Conservation (phyloP, 2,888 invertebrate genomes). For the Agonopterix arenella region DNA sequence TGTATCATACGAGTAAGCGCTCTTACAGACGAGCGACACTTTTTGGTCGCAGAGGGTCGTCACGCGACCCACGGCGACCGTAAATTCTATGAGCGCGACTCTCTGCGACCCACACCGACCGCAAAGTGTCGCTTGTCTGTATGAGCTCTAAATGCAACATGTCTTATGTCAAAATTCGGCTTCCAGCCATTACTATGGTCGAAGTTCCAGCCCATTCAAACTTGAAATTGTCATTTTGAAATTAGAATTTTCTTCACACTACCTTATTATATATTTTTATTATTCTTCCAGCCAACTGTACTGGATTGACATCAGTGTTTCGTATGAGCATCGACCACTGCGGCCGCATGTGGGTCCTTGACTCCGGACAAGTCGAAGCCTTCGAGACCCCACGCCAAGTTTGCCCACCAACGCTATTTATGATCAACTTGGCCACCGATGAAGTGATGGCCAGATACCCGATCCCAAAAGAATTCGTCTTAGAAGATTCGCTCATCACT, state of each 20-base stretch:
- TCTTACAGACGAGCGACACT: too few relatives aligned
- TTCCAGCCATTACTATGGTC: too few relatives aligned
- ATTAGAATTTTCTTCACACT: background rate
- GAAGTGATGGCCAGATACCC: conserved; percentile 78
- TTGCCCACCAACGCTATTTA: conserved; percentile 84
- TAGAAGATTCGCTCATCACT: conserved; percentile 82
- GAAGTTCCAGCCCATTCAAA: too few relatives aligned
- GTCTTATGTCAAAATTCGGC: too few relatives aligned
- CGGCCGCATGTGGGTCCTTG: conserved; percentile 87
- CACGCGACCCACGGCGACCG: too few relatives aligned
- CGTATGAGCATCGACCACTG: conserved; percentile 87
- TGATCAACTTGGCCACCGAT: conserved; percentile 84
- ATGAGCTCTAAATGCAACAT: too few relatives aligned
- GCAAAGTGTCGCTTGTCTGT: too few relatives aligned
- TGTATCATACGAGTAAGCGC: too few relatives aligned
- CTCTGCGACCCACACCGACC: too few relatives aligned
- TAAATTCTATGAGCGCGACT: too few relatives aligned
- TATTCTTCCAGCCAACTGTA: conserved; percentile 55
- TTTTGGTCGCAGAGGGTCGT: too few relatives aligned
- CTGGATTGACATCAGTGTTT: conserved; percentile 85
- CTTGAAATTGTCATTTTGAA: background rate
- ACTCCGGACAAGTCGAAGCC: conserved; percentile 86
- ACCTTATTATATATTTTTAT: conserved; percentile 4
- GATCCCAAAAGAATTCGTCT: conserved; percentile 80
- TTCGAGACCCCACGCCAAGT: conserved; percentile 79